phyloP scores from a whole-genome alignment of 2,113 vertebrate species.

The Phoxinus phoxinus region DNA sequence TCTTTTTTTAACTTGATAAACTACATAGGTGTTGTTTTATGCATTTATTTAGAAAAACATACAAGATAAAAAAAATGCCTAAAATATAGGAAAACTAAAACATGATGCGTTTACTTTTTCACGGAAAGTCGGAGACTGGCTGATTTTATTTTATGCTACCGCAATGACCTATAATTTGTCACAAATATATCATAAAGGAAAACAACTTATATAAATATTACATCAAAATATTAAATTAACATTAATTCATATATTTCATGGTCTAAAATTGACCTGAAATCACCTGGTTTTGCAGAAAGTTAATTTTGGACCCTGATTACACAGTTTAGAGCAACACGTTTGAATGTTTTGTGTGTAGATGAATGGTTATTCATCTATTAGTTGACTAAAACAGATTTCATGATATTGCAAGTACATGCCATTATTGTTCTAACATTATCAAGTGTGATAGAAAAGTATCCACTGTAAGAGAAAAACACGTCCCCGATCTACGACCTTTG shows the following conservation, averaged over 20 bases:
- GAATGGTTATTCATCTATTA: neutral
- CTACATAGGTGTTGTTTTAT: neutral
- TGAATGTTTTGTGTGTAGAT: conserved; percentile 9
- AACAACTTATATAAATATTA: no score
- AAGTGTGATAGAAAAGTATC: conserved; percentile 10
- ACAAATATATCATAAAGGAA: neutral
- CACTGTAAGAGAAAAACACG: conserved; percentile 40
- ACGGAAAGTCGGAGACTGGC: no score
- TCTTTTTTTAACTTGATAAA: neutral
- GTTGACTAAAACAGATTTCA: conserved; percentile 4
- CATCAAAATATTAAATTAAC: neutral
- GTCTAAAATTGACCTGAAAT: neutral
- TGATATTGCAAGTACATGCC: neutral
- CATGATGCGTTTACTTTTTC: no score
- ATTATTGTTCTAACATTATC: neutral
- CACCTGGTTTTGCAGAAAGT: neutral
- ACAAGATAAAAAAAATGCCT: neutral
- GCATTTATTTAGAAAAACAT: neutral
- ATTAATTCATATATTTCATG: neutral
- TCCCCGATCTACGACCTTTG: conserved; percentile 63
- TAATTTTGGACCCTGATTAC: conserved; percentile 5
- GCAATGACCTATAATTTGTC: neutral
- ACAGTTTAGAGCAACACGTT: neutral
- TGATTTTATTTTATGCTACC: neutral
- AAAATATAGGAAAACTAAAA: neutral